Evolutionary conservation across 2,113 vertebrate genomes (phyloP), one percentile per base, ranked within the genome.

Genomic region (Sarotherodon lohbergeri): DNA sequence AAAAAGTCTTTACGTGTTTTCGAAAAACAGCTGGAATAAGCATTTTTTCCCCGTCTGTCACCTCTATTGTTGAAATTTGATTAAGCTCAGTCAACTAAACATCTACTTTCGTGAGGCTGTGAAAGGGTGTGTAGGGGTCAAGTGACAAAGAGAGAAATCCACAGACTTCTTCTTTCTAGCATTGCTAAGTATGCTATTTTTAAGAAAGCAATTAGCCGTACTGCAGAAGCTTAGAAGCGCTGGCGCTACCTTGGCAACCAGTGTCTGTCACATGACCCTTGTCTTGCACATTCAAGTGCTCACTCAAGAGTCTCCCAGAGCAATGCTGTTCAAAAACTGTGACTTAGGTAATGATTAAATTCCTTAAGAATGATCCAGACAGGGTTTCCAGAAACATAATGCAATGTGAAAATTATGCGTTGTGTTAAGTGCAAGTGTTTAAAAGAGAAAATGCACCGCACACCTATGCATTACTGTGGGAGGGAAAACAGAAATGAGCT

Each of bases 351-450:
- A 50, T 76, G 71, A 76, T 46, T 32, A 32, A 3, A 76, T 76
- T 50, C 71, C 24, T 2, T 50, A 12, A n/a, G 17, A 32, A 50
- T 27, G 24, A 50, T 32, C 27, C 24, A 78, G 16, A 12, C 4
- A 76, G 0, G 6, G 24, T 50, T 50, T n/a, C 46, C 43, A 5
- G 0, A 73, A 7, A 17, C 14, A 73, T 6, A 73, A 50, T 0
- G 9, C 46, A 29, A 78, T 3, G 16, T 78, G 71, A 32, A 48
- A 78, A 50, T 50, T 19, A 78, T 8, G 29, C 10, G 9, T n/a
- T 0, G 16, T 19, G 41, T 73, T 29, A 48, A 76, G 14, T 0
- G 0, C 9, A 32, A 78, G 43, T 50, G 73, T 78, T 78, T 32
- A 34, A 52, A 57, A 57, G 6, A 56, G 9, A 11, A 27, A 57